Percentiles rank a stretch among this genome's conserved stretches.
These are phyloP conservation scores for Azorinus chamasolen DNA, from an alignment of 2,888 invertebrate species.

Conservation along the genomic window DNA sequence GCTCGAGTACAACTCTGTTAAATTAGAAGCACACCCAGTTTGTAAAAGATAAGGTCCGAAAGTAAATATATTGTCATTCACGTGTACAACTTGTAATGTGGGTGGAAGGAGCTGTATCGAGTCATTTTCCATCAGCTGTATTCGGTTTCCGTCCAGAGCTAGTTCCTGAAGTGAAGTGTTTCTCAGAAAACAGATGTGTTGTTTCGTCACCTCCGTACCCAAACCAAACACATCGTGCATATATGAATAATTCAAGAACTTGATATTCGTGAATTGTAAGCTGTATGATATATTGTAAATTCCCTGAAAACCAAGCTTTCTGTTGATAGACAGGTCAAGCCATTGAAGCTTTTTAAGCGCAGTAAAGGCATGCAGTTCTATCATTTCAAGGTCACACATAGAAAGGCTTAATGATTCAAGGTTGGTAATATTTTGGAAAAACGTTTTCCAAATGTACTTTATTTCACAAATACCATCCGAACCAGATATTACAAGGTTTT, in stretches of 20 bases:
- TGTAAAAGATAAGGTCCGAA: conserved; percentile 30
- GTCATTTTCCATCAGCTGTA: conserved; percentile 27
- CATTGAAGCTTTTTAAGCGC: conserved; percentile 6
- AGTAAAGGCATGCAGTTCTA: conserved; percentile 27
- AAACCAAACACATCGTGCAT: conserved; percentile 32
- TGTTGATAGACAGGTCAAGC: conserved; percentile 35
- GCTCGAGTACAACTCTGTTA: conserved; percentile 1
- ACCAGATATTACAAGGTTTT: no score
- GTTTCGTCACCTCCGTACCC: neutral
- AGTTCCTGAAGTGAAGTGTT: conserved; percentile 37
- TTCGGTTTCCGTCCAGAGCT: conserved; percentile 24
- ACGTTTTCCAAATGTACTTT: no score
- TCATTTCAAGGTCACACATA: conserved; percentile 17
- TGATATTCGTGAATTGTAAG: conserved; percentile 34
- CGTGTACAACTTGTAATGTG: conserved; percentile 15
- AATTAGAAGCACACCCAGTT: conserved; percentile 12
- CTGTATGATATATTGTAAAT: conserved; percentile 33
- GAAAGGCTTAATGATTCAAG: conserved; percentile 16
- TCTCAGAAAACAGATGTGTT: conserved; percentile 24
- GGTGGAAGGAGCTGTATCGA: conserved; percentile 8
- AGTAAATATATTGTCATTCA: conserved; percentile 22
- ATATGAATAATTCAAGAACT: conserved; percentile 35
- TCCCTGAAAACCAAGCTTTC: conserved; percentile 20
- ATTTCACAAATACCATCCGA: no score
- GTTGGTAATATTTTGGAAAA: no score